These are phyloP conservation scores for Ramazzottius varieornatus DNA, from an alignment of 2,888 invertebrate genomes.

Conservation along the genomic window DNA sequence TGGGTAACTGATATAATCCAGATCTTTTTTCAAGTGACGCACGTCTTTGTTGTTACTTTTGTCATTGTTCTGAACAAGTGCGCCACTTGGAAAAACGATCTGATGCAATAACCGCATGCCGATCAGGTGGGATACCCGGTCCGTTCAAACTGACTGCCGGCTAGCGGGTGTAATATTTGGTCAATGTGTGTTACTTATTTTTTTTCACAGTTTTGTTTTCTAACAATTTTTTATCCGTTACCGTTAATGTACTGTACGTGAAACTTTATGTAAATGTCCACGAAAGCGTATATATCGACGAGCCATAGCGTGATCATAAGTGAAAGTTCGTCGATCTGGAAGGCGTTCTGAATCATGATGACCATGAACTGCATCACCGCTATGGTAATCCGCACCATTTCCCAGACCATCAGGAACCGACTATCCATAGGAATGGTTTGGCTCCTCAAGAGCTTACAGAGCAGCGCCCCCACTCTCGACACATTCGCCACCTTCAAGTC, in stretches of 20 bases:
- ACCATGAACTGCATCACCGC: not conserved
- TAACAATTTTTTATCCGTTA: no score
- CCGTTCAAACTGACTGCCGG: no score
- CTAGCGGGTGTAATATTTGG: no score
- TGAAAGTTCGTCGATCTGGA: not conserved
- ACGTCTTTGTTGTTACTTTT: no score
- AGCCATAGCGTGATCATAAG: not conserved
- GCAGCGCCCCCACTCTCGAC: not conserved
- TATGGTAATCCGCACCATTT: not conserved
- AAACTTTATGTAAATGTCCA: conserved; percentile 9
- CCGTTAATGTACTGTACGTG: conserved; percentile 9
- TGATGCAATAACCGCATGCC: no score
- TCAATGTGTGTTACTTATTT: no score
- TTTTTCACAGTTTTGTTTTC: no score
- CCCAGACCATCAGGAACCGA: not conserved
- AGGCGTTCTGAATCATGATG: not conserved
- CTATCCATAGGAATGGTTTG: not conserved
- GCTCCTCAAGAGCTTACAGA: not conserved
- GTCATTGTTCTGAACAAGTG: no score
- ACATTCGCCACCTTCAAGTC: not conserved
- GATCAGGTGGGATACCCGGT: no score
- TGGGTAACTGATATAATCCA: no score
- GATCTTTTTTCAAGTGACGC: no score
- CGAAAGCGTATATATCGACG: not conserved
- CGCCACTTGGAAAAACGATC: no score